These are phyloP conservation scores for Pseudoips prasinana DNA, from an alignment of 2,888 invertebrate genomes.

Conservation along the genomic window DNA sequence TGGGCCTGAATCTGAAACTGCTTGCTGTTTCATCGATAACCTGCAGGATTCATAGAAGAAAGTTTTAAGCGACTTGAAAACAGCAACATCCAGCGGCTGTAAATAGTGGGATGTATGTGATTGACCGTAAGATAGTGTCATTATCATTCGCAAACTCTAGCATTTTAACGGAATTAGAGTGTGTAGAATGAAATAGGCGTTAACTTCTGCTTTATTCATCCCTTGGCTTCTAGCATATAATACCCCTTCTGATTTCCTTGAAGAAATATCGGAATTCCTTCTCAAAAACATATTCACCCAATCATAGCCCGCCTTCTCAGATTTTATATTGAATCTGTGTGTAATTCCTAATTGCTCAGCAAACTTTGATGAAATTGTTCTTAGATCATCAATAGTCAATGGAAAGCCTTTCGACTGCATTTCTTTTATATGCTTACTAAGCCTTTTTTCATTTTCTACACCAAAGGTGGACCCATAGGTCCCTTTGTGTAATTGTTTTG, in stretches of 20 bases:
- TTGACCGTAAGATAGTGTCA: constrained; percentile 16
- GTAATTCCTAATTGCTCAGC: constrained; percentile 29
- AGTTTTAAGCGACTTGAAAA: constrained; percentile 36
- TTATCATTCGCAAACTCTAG: constrained; percentile 16
- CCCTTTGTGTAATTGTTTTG: too few species aligned
- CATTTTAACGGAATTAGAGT: constrained; percentile 20
- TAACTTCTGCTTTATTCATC: constrained; percentile 13
- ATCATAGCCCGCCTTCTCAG: constrained; percentile 28
- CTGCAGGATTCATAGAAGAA: constrained; percentile 23
- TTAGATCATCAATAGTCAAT: constrained; percentile 14
- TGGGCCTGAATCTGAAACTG: constrained; percentile 25
- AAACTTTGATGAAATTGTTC: constrained; percentile 33
- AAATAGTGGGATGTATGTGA: constrained; percentile 25
- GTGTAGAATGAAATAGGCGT: constrained; percentile 18
- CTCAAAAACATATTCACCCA: constrained; percentile 26
- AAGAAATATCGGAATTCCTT: constrained; percentile 21
- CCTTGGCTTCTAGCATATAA: constrained; percentile 11
- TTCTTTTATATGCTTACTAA: too few species aligned
- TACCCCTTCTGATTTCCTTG: constrained; percentile 18
- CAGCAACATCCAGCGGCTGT: constrained; percentile 18
- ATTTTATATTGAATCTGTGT: constrained; percentile 31
- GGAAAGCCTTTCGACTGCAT: constrained; percentile 23
- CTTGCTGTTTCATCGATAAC: constrained; percentile 16
- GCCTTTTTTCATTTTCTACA: too few species aligned
- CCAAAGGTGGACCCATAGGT: too few species aligned